Evolutionary conservation across 1,140 invertebrate species (phyloP), one percentile per base, ranked within the genome.

Genomic region (Euwallacea fornicatus): DNA sequence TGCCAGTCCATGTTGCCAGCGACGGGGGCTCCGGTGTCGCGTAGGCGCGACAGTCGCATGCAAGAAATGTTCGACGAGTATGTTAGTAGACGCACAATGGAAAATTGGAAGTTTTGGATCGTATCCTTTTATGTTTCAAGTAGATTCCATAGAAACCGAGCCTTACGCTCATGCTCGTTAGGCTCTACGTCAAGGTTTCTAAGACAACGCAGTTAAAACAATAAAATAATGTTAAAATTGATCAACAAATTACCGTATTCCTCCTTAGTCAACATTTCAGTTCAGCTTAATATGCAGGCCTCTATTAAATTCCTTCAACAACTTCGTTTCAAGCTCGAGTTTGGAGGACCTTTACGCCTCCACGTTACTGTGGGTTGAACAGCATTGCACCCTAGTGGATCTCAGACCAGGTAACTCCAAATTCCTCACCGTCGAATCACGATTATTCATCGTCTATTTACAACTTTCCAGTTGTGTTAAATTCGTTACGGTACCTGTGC

Each of bases 71-170:
- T 96, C 84, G 91, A 96, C 72, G 90, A 94, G 47, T 97, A 98
- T 84, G 93, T 98, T 10, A 86, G 90, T 75, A 87, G 86, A 66
- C 84, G 94, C 63, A 98, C 96, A 13, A 85, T 90, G 77, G 89
- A 92, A 79, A 96, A 98, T 84, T 98, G 96, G 96, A 98, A 97
- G 85, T 98, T 97, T 85, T 98, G 95, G 94, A 95, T 98, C 87
- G 95, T 97, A 95, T 89, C 85, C 86, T 87, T 86, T 83, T 76
- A 2, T 33, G 21, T 33, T 33, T 33, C 21, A 33, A 33, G 21
- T 33, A 33, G 21, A 2, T 33, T 33, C 21, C 4, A 33, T 33
- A 33, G 21, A 33, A 33, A 33, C 21, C 21, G 4, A 33, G 21
- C 1, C 1, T 33, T 2, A 2, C 21, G 4, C 21, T 4, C 21